A percentile compares a stretch with the other conserved stretches of the same genome.
Conservation (phyloP, 2,113 vertebrate species). For the Stegastes partitus region DNA sequence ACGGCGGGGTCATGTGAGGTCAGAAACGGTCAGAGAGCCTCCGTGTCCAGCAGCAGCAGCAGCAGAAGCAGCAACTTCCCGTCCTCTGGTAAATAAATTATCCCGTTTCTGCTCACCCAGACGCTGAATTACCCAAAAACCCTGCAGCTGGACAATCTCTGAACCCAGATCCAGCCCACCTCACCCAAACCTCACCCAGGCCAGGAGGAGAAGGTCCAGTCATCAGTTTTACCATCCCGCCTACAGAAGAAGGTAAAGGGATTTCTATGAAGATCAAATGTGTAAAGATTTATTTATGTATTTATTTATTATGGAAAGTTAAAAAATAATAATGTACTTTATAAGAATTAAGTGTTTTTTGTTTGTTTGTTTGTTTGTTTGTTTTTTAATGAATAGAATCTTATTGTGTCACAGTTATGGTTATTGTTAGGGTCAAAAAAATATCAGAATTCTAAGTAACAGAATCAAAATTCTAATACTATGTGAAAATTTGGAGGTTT, state of each 20-base stretch:
- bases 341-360: too few species aligned
- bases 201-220: neutral
- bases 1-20: neutral
- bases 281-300: neutral
- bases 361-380: too few species aligned
- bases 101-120: neutral
- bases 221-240: conserved; percentile 4
- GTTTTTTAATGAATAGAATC: too few species aligned
- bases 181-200: neutral
- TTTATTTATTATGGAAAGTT: neutral
- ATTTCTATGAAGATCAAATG: too few species aligned
- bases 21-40: neutral
- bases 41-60: neutral
- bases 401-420: too few species aligned
- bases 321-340: too few species aligned
- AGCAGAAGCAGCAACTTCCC: neutral
- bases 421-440: too few species aligned
- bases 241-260: conserved; percentile 31
- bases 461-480: too few species aligned
- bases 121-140: neutral
- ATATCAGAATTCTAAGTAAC: too few species aligned
- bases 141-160: neutral
- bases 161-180: neutral
- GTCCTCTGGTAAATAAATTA: neutral
- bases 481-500: too few species aligned